Evolutionary conservation across 1,140 invertebrate genomes (phyloP).

Genomic region (Drosophila neocordata): DNA sequence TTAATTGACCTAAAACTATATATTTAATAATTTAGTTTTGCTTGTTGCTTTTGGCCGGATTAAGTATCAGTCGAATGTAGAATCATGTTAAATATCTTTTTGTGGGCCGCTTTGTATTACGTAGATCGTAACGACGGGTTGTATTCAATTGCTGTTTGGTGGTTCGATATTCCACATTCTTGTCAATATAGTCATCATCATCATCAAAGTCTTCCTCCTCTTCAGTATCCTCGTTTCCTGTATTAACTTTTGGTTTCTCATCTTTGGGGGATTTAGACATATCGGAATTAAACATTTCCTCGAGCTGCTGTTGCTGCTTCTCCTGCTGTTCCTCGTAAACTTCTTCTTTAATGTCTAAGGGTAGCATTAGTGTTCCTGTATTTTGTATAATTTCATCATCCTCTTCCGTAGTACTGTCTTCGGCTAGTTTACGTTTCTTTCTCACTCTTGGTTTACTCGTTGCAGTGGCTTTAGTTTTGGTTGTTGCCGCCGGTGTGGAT

Average conservation of each 20-base stretch:
- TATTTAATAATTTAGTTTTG: too few relatives aligned
- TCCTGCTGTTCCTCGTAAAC: too few relatives aligned
- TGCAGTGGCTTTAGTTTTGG: not conserved
- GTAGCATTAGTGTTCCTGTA: too few relatives aligned
- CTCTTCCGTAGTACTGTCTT: constrained; percentile 22
- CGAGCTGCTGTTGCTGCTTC: not conserved
- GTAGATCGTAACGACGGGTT: constrained; percentile 54
- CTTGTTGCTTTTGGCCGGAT: not conserved
- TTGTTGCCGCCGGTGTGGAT: not conserved
- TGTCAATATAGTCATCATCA: constrained; percentile 27
- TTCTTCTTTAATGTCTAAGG: too few relatives aligned
- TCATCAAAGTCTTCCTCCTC: constrained; percentile 4
- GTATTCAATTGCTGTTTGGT: constrained; percentile 12
- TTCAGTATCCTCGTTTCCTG: not conserved
- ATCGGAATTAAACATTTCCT: not conserved
- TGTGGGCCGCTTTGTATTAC: constrained; percentile 37
- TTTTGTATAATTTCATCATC: not conserved
- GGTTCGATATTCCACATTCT: constrained; percentile 16
- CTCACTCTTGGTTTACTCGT: not conserved
- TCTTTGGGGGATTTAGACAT: not conserved
- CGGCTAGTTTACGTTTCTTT: constrained; percentile 18
- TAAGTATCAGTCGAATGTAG: too few relatives aligned
- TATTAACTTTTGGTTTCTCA: not conserved
- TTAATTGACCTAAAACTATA: too few relatives aligned
- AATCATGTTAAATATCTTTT: not conserved